Percentiles rank a stretch among this genome's conserved stretches.
These are phyloP conservation scores for Nephrotoma guestfalica DNA, from an alignment of 2,888 invertebrate genomes.

Conservation along the genomic window DNA sequence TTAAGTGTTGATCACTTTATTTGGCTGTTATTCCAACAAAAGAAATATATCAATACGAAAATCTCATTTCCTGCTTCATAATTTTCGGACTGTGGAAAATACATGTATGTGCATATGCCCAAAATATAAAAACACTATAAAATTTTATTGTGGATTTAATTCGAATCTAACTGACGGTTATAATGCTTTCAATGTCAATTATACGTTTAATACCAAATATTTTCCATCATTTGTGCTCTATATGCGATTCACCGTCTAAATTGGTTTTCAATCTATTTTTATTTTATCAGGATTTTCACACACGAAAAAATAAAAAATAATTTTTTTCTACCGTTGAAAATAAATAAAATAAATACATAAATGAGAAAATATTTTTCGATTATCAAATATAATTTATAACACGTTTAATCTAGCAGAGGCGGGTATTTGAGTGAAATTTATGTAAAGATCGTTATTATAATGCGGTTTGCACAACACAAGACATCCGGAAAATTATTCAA, in stretches of 20 bases:
- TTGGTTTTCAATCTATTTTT: not conserved
- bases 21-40: not conserved
- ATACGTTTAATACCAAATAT: not conserved
- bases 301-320: not conserved
- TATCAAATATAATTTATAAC: not conserved
- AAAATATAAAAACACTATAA: not conserved
- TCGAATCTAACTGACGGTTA: not conserved
- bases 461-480: no score
- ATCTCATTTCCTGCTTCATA: not conserved
- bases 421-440: no score
- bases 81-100: not conserved
- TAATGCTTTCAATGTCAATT: not conserved
- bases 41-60: not conserved
- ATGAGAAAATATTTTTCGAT: not conserved
- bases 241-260: not conserved
- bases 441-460: no score
- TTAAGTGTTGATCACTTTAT: not conserved
- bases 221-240: not conserved
- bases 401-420: no score
- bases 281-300: not conserved
- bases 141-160: not conserved
- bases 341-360: not conserved
- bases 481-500: no score
- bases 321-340: not conserved
- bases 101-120: not conserved